Base-by-base conservation (phyloP, 1,140 invertebrate genomes). In the Drosophila pruinosa region DNA sequence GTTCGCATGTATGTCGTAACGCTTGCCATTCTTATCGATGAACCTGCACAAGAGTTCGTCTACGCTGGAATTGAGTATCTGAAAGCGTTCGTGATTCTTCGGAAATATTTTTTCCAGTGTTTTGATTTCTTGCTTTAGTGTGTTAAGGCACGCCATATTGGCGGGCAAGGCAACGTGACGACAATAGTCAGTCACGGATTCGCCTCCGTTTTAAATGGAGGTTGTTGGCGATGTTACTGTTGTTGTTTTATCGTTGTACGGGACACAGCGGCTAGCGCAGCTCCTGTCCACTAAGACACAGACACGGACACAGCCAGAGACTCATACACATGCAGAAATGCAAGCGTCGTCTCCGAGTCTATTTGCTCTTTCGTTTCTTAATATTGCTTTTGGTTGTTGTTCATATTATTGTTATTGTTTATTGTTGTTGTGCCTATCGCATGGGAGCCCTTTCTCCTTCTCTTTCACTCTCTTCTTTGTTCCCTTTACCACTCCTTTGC, bases 41-140 rank as follows among this genome's bases (percentile, higher is more conserved):
- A 99, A 99, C 92, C 96, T 95, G 94, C 98, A 99, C 89, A 96
- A 97, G 81, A 99, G 94, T 93, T 99, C 98, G 93, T 99, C 98
- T 83, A 99, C 97, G 94, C 97, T 98, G 83, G 98, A 98, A 91
- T 97, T 96, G 92, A 98, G 95, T 92, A 98, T 97, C 94, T 98
- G 97, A 95, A 99, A 99, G 91, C 97, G 94, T 92, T 98, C 97
- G 95, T 99, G 98, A 92, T 95, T 96, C 94, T 97, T 98, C 54
- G 97, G 95, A 93, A 99, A 99, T 89, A 97, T 95, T 92, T 95
- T 95, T 93, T 99, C 97, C 92, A 99, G 94, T 92, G 97, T 96
- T 94, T 97, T 96, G 92, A 99, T 99, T 95, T 99, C 98, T 94
- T 98, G 96, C 93, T 99, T 99, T 85, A 99, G 94, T 80, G 96